These are phyloP conservation scores for Numenius arquata DNA, from an alignment of 2,113 vertebrate species.

Conservation along the genomic window DNA sequence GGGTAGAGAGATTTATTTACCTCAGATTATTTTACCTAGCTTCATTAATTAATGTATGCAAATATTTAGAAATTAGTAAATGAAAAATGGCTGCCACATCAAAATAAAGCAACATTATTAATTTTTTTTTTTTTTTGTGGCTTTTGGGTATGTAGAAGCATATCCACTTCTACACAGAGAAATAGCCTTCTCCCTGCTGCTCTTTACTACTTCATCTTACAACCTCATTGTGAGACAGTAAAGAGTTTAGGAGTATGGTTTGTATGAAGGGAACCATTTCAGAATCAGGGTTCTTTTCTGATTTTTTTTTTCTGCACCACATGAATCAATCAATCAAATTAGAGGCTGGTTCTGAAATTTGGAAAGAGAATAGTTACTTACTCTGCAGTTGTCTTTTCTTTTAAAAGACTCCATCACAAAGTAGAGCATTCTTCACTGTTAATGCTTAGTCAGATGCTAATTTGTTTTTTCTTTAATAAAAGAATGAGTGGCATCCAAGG, in stretches of 20 bases:
- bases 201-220: background rate
- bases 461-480: constrained; percentile 6
- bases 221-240: background rate
- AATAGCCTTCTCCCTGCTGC: background rate
- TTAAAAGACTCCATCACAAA: background rate
- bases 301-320: background rate
- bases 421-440: background rate
- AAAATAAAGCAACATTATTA: background rate
- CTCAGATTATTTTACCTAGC: background rate
- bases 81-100: background rate
- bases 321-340: background rate
- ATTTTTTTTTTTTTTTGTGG: background rate
- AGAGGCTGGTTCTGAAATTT: background rate
- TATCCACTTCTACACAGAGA: background rate
- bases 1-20: background rate
- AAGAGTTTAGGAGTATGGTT: background rate
- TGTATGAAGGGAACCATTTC: background rate
- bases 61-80: background rate
- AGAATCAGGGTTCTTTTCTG: background rate
- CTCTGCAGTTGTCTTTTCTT: background rate
- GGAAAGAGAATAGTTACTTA: background rate
- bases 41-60: background rate
- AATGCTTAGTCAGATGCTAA: constrained; percentile 11
- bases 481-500: background rate
- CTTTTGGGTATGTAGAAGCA: background rate